These are phyloP conservation scores for Eunapius fragilis DNA, from an alignment of 37 sponge, comb jelly and placozoan genomes.

Conservation along the genomic window DNA sequence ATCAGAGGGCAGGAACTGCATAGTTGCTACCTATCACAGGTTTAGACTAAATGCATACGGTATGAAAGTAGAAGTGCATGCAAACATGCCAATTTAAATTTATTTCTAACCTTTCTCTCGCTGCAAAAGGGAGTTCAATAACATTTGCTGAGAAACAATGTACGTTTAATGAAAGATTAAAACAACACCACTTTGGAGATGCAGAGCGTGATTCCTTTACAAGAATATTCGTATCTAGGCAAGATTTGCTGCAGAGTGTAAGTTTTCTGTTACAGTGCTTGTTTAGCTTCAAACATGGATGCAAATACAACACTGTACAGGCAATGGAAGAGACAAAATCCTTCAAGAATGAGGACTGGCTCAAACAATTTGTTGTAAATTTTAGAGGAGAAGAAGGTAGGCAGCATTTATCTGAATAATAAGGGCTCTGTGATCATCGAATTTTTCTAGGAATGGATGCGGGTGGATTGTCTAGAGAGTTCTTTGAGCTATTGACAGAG, in stretches of 20 bases:
- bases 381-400: conserved; percentile 83
- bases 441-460: conserved; percentile 73
- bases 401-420: no score
- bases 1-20: background rate
- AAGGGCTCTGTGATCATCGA: background rate
- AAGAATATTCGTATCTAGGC: conserved; percentile 8
- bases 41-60: background rate
- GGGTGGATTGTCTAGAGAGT: conserved; percentile 88
- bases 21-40: background rate
- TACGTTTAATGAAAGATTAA: background rate
- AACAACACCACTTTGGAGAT: background rate
- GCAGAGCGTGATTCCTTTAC: background rate
- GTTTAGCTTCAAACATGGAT: no score
- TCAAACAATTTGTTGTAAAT: conserved; percentile 48
- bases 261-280: no score
- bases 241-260: conserved; percentile 67
- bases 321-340: conserved; percentile 43
- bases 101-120: background rate
- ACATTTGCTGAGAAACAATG: background rate
- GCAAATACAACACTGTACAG: conserved; percentile 25
- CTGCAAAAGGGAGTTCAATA: background rate
- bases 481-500: conserved; percentile 69
- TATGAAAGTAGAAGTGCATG: background rate
- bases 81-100: no score
- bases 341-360: conserved; percentile 70